Base-by-base conservation (phyloP, 2,113 vertebrate genomes). In the Pangasianodon hypophthalmus region DNA sequence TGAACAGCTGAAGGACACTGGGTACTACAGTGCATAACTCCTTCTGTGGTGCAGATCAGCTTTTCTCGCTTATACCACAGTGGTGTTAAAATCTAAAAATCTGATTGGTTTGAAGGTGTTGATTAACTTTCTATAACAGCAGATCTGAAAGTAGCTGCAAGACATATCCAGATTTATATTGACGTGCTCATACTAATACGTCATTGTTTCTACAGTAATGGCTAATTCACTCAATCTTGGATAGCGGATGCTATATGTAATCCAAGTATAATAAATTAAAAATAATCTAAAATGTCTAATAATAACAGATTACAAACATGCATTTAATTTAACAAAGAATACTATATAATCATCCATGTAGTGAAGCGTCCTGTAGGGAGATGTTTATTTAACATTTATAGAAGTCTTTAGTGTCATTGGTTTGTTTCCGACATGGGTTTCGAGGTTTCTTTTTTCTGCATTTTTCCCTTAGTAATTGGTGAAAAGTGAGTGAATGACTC, bases 1-100 rank as follows among this genome's bases (percentile, higher is more conserved):
- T 90, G 91, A 88, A 94, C 86, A 92, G 93, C 91, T 13, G 62
- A 64, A 46, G 73, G 89, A 90, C 52, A 71, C 90, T 89, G 85
- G 48, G 58, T 6, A 75, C 37, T 26, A 79, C 75, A 71, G 89
- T 41, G 10, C 37, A 77, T 83, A 69, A 92, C 41, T 41, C 9
- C 26, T 60, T 32, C 29, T 32, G 13, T 1, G n/a, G 16, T 60
- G 44, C 54, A n/a, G 26, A 50, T 69, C 24, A n/a, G 26, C 26
- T 48, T 85, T 44, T 85, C 24, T 64, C 46, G 44, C 26, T 85
- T 44, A 85, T 29, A 46, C 21, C 26, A 77, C 73, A 37, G 41
- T 44, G 18, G 41, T 46, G 73, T 24, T 77, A 16, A 11, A 79
- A 79, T 48, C 75, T 79, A 79, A 79, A 46, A 79, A 5, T 21